These are phyloP conservation scores for Stenotaenia linearis DNA, from an alignment of 2,888 invertebrate species.

Conservation along the genomic window DNA sequence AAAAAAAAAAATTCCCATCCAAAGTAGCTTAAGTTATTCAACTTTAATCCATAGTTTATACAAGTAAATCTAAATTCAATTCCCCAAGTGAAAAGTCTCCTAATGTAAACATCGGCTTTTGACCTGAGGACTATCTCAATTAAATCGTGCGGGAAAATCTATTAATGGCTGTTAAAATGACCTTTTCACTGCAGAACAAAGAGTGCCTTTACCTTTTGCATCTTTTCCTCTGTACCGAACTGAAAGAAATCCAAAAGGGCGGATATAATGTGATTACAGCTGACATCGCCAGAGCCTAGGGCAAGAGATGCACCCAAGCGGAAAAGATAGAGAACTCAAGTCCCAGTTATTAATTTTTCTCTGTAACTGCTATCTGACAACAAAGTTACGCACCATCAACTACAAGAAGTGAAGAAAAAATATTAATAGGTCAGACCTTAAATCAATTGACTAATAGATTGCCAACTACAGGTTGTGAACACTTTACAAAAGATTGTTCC, in stretches of 20 bases:
- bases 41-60: too few relatives aligned
- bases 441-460: constrained; percentile 15
- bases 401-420: constrained; percentile 1
- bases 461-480: constrained; percentile 2
- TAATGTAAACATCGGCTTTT: not conserved
- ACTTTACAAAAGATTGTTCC: not conserved
- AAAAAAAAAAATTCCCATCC: too few relatives aligned
- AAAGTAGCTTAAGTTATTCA: too few relatives aligned
- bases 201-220: not conserved
- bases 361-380: constrained; percentile 15
- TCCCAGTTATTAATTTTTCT: not conserved
- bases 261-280: constrained; percentile 12
- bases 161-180: not conserved
- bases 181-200: not conserved
- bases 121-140: not conserved
- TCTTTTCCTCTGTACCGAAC: not conserved
- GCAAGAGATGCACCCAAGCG: not conserved
- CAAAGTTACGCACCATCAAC: constrained; percentile 10
- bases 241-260: constrained; percentile 13
- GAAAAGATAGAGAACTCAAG: constrained; percentile 19
- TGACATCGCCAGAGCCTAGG: constrained; percentile 11
- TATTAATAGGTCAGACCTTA: constrained; percentile 8
- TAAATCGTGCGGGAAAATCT: not conserved
- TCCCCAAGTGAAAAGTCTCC: not conserved
- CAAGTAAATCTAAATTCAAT: not conserved